Conservation (phyloP, 2,888 invertebrate genomes). For the Allacma fusca region DNA sequence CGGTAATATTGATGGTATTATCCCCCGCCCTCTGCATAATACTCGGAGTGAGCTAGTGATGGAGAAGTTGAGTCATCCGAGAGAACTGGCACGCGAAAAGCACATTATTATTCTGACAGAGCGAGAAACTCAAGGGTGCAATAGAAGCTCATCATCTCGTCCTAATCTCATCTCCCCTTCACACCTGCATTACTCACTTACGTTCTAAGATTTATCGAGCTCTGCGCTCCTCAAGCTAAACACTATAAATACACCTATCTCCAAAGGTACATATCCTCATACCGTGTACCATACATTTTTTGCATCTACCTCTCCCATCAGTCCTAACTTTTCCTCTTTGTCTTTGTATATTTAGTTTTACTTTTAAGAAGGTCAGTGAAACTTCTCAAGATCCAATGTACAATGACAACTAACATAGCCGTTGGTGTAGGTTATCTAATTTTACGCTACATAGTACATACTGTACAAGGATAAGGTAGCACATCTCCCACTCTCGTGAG, state of each 20-base stretch:
- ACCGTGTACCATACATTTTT: too few species aligned
- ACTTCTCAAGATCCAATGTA: too few species aligned
- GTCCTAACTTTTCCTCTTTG: constrained; percentile 19
- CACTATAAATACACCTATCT: too few species aligned
- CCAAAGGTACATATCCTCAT: too few species aligned
- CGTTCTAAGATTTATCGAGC: too few species aligned
- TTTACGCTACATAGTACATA: too few species aligned
- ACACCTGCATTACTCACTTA: constrained; percentile 45
- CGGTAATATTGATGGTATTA: not conserved
- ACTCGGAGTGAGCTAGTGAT: not conserved
- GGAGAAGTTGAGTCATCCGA: constrained; percentile 3
- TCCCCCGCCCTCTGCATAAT: not conserved
- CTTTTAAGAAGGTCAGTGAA: too few species aligned
- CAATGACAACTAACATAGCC: too few species aligned
- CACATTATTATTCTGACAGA: constrained; percentile 48
- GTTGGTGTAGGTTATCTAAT: too few species aligned
- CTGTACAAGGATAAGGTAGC: too few species aligned
- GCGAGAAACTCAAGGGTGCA: constrained; percentile 35
- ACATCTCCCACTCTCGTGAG: too few species aligned
- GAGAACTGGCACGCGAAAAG: constrained; percentile 47
- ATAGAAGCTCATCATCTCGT: constrained; percentile 47
- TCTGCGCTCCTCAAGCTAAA: too few species aligned
- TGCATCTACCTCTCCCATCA: constrained; percentile 18
- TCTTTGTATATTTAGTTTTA: constrained; percentile 22
- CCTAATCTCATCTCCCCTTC: constrained; percentile 49